These are phyloP conservation scores for Leucophenga montana DNA, from an alignment of 2,888 invertebrate genomes.

Conservation along the genomic window DNA sequence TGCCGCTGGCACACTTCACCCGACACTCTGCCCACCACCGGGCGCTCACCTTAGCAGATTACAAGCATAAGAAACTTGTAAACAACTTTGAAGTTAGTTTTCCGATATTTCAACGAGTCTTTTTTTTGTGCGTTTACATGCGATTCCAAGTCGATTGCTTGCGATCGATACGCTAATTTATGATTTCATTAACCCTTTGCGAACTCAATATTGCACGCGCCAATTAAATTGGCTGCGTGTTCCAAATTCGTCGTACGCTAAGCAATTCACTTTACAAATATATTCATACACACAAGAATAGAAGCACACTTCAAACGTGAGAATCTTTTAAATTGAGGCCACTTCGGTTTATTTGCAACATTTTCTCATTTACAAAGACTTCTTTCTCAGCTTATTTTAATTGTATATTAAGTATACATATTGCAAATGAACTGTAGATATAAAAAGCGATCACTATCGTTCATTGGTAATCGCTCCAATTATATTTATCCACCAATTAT, in stretches of 20 bases:
- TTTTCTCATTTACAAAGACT: background rate
- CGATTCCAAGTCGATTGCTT: background rate
- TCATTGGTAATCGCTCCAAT: slow-evolving; percentile 34
- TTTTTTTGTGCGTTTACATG: background rate
- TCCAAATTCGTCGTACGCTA: background rate
- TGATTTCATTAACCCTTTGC: slow-evolving; percentile 33
- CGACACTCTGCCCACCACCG: background rate
- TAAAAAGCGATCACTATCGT: background rate
- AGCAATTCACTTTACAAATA: background rate
- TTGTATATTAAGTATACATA: too few species aligned
- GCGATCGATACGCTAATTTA: slow-evolving; percentile 21
- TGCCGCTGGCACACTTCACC: background rate
- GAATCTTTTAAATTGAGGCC: slow-evolving; percentile 3
- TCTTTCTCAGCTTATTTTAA: too few species aligned
- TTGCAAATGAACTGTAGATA: background rate
- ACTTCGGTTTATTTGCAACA: background rate
- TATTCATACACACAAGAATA: too few species aligned
- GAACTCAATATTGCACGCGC: slow-evolving; percentile 17
- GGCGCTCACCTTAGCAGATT: background rate
- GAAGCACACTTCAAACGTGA: slow-evolving; percentile 1
- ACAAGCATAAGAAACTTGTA: background rate
- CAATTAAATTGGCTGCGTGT: background rate
- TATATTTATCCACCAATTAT: slow-evolving; percentile 65
- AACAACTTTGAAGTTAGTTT: background rate
- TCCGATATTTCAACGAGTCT: background rate